Evolutionary conservation across 2,113 vertebrate genomes (phyloP), one percentile per base, ranked within the genome.

Genomic region (Protobothrops mucrosquamatus): DNA sequence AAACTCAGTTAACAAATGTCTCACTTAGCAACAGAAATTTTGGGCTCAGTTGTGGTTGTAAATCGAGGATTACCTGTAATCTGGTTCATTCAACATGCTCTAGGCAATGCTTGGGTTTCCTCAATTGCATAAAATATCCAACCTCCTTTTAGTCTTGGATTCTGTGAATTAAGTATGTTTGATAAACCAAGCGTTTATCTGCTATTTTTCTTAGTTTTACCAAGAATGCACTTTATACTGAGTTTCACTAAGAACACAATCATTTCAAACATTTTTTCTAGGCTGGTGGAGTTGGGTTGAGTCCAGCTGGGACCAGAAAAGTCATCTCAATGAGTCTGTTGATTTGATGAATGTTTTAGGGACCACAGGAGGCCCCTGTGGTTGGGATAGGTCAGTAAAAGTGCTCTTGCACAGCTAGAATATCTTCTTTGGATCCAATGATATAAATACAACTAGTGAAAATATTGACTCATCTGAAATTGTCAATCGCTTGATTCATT

Each of bases 401-500:
- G 24, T 51, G 10, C 46, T 51, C 24, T 87, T n/a, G 48, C 51
- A 54, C 15, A 88, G n/a, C 23, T 20, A 54, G 48, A 88, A 88
- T n/a, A 46, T 46, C 56, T 89, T 89, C 22, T 46, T 26, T 59
- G 56, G 39, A 89, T 18, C 23, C 39, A 89, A 24, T 6, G 5
- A 2, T 48, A 48, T 48, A 89, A 59, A 48, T 51, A 89, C 89
- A n/a, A 90, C 61, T 59, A 9, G 5, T 15, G 46, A 69, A 0
- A 57, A 81, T 81, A 91, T 34, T 51, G 61, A 81, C 29, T 54
- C 14, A 2, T 43, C 89, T 90, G 59, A 9, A 34, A 2, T 52
- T 81, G 64, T 54, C 89, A 54, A 18, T 74, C 34, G 24, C n/a
- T 81, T 85, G 51, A 11, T 91, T 85, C 69, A 96, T 95, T 94